Evolutionary conservation across 1,140 invertebrate species (phyloP), one percentile per base, ranked within the genome.

Genomic region (Heterodera schachtii): DNA sequence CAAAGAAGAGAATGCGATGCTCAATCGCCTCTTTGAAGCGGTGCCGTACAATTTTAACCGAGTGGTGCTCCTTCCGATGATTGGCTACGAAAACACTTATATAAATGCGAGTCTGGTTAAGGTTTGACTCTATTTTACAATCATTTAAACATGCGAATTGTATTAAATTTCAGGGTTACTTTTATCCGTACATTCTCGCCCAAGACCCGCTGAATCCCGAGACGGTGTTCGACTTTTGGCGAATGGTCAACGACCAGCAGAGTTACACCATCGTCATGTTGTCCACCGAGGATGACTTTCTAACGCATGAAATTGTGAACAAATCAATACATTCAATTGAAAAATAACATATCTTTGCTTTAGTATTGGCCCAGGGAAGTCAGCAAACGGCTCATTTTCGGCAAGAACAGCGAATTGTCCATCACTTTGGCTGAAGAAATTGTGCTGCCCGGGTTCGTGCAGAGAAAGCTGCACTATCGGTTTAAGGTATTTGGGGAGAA

Each of bases 241-340:
- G 96, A 83, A 98, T 98, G 96, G 94, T 95, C 86, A 98, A 96
- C 95, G 96, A 98, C 90, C 95, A 95, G 64, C 71, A 80, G 41
- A 80, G 94, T 43, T 93, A 95, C 80, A 95, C 95, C n/a, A 95
- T 98, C 85, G 95, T 98, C 1, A 98, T 98, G 96, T 92, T 98
- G n/a, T 98, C 96, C 7, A 92, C 95, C 77, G 96, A 95, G 90
- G 94, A 96, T 66, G 95, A 96, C 91, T 96, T 89, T 81, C 78
- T 79, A 41, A 73, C 66, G 3, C 47, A 78, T 16, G 88, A 90
- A 81, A 86, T 83, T 80, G 87, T 89, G 60, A 77, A n/a, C 31
- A 31, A 70, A 13, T 46, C 69, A 64, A 46, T n/a, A 16, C 21
- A 3, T 74, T 43, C 21, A 52, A n/a, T 43, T 13, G 7, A 70